A percentile compares a stretch with the other conserved stretches of the same genome.
phyloP scores from a whole-genome alignment of 2,797 vertebrate species.

The Halcyon badia region DNA sequence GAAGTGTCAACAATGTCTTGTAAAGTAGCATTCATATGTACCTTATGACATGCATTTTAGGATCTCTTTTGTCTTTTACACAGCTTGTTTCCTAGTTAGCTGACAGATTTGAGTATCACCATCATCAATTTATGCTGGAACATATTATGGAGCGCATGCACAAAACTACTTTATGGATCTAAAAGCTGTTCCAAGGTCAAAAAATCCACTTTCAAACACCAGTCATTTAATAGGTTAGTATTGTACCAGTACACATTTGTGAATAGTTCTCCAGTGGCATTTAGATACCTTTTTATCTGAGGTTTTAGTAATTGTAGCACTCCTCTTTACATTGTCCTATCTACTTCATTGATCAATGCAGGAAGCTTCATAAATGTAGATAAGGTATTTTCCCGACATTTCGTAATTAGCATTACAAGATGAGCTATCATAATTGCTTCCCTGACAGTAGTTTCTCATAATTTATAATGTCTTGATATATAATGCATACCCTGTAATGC shows the following conservation, averaged over 20 bases:
- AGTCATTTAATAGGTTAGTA: not conserved
- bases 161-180: not conserved
- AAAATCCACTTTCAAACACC: not conserved
- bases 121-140: not conserved
- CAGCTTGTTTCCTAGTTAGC: not conserved
- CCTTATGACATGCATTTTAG: not conserved
- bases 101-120: not conserved
- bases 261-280: not conserved
- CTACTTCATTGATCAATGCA: conserved; percentile 36
- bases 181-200: not conserved
- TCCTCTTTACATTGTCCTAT: not conserved
- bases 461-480: conserved; percentile 63
- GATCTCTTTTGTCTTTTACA: not conserved
- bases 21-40: not conserved
- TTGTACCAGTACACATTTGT: not conserved
- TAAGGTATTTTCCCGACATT: conserved; percentile 59
- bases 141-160: not conserved
- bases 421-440: conserved; percentile 63
- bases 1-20: not conserved
- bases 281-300: not conserved
- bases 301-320: not conserved
- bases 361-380: conserved; percentile 60
- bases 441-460: conserved; percentile 54
- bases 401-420: conserved; percentile 51
- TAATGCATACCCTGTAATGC: conserved; percentile 63